Conservation (phyloP, 1,140 invertebrate genomes). For the Cyclargus thomasi region DNA sequence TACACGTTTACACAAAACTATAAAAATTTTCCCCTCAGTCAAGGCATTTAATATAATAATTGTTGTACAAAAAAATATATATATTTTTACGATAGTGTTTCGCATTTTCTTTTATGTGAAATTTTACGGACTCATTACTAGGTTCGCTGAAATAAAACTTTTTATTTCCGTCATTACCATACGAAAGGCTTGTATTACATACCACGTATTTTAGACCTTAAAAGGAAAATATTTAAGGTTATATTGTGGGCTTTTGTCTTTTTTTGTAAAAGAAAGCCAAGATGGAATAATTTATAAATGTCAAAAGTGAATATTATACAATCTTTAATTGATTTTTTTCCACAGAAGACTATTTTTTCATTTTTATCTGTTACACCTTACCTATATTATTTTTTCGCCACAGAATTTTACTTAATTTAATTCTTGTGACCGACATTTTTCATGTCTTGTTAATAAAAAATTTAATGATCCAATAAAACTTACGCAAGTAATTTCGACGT, state of each 20-base stretch:
- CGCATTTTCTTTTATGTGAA: constrained; percentile 6
- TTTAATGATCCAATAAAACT: constrained; percentile 1
- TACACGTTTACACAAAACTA: not conserved
- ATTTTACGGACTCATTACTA: constrained; percentile 5
- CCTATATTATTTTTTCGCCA: too few relatives aligned
- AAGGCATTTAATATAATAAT: constrained; percentile 1
- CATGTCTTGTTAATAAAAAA: not conserved
- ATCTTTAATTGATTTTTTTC: too few relatives aligned
- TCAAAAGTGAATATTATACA: too few relatives aligned
- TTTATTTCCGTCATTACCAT: constrained; percentile 8
- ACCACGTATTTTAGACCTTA: not conserved
- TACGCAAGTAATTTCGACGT: not conserved
- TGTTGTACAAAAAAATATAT: not conserved
- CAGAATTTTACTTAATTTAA: too few relatives aligned
- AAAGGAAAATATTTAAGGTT: not conserved
- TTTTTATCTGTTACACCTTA: too few relatives aligned
- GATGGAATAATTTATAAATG: too few relatives aligned
- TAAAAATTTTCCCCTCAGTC: not conserved
- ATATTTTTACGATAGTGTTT: not conserved
- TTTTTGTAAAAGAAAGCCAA: too few relatives aligned
- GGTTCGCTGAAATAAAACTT: not conserved
- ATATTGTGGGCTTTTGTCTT: too few relatives aligned
- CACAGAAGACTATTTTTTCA: too few relatives aligned
- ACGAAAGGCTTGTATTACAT: not conserved
- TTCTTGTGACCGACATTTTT: not conserved